phyloP scores from a whole-genome alignment of 2,797 vertebrate species.

The Sardinella longiceps region DNA sequence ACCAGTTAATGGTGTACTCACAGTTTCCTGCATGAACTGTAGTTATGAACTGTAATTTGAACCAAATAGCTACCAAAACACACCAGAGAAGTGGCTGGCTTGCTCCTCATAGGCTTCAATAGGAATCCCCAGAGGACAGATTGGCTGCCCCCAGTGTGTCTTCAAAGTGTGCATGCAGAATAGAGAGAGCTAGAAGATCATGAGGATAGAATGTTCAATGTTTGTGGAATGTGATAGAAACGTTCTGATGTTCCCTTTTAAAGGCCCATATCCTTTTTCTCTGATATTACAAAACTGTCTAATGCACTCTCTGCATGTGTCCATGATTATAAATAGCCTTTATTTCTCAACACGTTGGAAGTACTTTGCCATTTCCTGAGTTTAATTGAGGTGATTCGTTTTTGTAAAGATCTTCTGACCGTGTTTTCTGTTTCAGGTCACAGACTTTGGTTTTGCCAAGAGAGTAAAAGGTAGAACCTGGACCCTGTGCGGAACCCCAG shows the following conservation, averaged over 20 bases:
- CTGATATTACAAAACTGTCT: background rate
- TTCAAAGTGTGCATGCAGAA: too few species aligned
- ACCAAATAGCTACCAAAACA: too few species aligned
- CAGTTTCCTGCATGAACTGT: too few species aligned
- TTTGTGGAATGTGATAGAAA: too few species aligned
- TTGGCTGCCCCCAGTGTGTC: too few species aligned
- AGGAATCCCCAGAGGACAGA: too few species aligned
- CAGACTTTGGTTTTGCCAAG: constrained; percentile 99
- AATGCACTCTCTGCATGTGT: background rate
- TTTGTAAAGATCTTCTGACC: background rate
- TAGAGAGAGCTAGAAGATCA: too few species aligned
- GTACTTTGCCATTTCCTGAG: background rate
- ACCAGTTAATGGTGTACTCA: too few species aligned
- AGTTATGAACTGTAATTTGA: too few species aligned
- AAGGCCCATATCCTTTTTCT: background rate
- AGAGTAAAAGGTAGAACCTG: constrained; percentile 99
- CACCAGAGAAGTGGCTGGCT: too few species aligned
- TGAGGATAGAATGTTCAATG: too few species aligned
- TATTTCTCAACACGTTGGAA: background rate
- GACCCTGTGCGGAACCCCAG: constrained; percentile 99
- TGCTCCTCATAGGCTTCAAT: too few species aligned
- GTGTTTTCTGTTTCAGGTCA: constrained; percentile 79
- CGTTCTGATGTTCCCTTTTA: background rate
- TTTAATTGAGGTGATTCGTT: background rate
- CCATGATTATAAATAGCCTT: background rate